A percentile compares a stretch with the other conserved stretches of the same genome.
Evolutionary conservation across 2,797 vertebrate genomes (phyloP).

Genomic region (Cyprinella venusta): DNA sequence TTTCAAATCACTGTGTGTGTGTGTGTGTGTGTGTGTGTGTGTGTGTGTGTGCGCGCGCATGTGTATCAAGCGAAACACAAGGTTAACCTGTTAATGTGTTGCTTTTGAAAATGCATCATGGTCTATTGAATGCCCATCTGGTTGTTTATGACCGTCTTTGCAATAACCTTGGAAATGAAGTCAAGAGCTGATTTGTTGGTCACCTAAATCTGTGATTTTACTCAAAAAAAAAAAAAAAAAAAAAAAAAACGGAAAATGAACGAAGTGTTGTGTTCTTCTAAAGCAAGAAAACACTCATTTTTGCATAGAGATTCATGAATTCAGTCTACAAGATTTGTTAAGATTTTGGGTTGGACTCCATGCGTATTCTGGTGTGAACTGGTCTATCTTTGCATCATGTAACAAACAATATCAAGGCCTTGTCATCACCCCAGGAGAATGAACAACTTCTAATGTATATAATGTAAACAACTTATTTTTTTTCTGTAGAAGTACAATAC

Average conservation of each 20-base stretch:
- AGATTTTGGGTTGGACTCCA: conserved; percentile 43
- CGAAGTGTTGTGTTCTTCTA: conserved; percentile 32
- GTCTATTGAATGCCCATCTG: conserved; percentile 36
- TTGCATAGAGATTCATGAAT: conserved; percentile 44
- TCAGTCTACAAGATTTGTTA: conserved; percentile 30
- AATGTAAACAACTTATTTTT: conserved; percentile 85
- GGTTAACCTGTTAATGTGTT: conserved; percentile 40
- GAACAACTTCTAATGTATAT: conserved; percentile 82
- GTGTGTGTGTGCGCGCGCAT: conserved; percentile 10
- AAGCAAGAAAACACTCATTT: conserved; percentile 47
- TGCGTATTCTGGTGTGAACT: conserved; percentile 46
- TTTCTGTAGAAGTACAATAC: conserved; percentile 87
- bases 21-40: too few relatives aligned
- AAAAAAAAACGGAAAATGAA: too few relatives aligned
- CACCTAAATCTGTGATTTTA: conserved; percentile 50
- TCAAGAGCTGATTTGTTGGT: conserved; percentile 51
- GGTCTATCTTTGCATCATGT: conserved; percentile 58
- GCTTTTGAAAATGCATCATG: conserved; percentile 50
- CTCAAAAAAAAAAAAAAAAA: conserved; percentile 36
- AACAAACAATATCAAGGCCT: conserved; percentile 63
- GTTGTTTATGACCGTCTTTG: conserved; percentile 52
- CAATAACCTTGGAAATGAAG: conserved; percentile 62
- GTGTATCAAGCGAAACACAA: conserved; percentile 40
- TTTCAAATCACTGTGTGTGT: conserved; percentile 37
- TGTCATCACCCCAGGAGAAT: conserved; percentile 65